Evolutionary conservation across 2,113 vertebrate genomes (phyloP).

Genomic region (Tamias sibiricus): DNA sequence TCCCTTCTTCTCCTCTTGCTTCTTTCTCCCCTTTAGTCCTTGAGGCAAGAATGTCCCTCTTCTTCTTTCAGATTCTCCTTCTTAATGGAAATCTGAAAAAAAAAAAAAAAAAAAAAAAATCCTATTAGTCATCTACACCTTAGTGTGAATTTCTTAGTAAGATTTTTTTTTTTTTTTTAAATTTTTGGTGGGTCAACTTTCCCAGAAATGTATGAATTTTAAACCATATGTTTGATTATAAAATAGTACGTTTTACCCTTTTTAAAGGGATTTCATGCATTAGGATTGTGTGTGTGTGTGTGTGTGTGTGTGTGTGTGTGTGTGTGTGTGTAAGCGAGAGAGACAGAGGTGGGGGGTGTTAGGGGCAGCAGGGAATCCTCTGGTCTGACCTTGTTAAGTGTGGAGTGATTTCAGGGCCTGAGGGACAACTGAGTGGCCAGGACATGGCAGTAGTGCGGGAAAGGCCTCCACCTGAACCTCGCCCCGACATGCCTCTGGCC

Average conservation of each 20-base stretch:
- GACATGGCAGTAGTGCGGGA: rapidly evolving
- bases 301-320: background rate
- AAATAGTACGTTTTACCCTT: background rate
- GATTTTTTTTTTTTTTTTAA: background rate
- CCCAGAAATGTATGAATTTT: background rate
- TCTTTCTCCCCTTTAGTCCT: background rate
- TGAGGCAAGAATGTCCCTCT: background rate
- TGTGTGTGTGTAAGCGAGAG: too few relatives aligned
- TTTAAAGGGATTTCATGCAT: background rate
- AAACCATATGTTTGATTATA: background rate
- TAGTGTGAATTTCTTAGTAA: background rate
- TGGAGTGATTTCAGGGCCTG: background rate
- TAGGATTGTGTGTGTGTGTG: background rate
- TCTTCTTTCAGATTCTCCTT: background rate
- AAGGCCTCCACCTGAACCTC: background rate
- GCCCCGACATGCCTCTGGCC: background rate
- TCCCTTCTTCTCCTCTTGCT: background rate
- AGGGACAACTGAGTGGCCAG: background rate
- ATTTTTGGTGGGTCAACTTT: background rate
- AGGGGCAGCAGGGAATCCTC: background rate
- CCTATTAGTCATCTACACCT: background rate
- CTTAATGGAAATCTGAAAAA: background rate
- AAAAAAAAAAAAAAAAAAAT: too few relatives aligned
- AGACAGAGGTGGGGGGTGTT: background rate
- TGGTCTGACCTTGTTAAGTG: background rate